Evolutionary conservation across 2,113 vertebrate species (phyloP).

Genomic region (Tychaedon coryphoeus): DNA sequence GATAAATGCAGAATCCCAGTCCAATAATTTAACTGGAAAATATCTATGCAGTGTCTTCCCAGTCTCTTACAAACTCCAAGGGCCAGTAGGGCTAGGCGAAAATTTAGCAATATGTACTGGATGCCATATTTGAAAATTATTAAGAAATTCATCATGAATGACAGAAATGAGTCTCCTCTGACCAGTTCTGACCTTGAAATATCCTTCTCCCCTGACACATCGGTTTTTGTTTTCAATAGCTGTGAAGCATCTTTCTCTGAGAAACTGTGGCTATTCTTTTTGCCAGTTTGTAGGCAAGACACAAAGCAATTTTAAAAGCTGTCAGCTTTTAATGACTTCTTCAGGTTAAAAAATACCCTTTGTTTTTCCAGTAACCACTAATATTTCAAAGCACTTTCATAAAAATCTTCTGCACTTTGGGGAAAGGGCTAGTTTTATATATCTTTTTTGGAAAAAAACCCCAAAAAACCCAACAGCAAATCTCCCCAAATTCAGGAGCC

Average conservation of each 20-base stretch:
- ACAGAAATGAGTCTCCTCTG: conserved; percentile 14
- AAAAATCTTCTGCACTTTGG: not conserved
- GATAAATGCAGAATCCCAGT: not conserved
- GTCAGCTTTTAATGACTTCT: not conserved
- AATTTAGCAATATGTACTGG: not conserved
- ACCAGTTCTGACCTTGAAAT: conserved; percentile 40
- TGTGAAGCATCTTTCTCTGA: not conserved
- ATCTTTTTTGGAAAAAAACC: not conserved
- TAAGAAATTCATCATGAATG: conserved; percentile 45
- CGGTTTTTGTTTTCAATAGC: not conserved
- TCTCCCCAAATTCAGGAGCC: not conserved
- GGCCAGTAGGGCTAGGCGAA: not conserved
- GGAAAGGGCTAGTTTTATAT: not conserved
- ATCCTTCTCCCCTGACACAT: not conserved
- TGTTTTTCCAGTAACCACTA: conserved; percentile 17
- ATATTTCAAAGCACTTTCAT: conserved; percentile 1
- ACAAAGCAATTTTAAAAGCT: conserved; percentile 29
- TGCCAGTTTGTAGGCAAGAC: not conserved
- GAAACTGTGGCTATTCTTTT: not conserved
- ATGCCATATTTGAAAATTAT: conserved; percentile 33
- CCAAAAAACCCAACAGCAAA: not conserved
- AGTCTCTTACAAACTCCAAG: not conserved
- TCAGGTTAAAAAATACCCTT: conserved; percentile 3
- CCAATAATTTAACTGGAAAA: not conserved
- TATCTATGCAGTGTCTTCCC: not conserved